phyloP scores from a whole-genome alignment of 1,140 invertebrate genomes.

The Psilanteris sp. region DNA sequence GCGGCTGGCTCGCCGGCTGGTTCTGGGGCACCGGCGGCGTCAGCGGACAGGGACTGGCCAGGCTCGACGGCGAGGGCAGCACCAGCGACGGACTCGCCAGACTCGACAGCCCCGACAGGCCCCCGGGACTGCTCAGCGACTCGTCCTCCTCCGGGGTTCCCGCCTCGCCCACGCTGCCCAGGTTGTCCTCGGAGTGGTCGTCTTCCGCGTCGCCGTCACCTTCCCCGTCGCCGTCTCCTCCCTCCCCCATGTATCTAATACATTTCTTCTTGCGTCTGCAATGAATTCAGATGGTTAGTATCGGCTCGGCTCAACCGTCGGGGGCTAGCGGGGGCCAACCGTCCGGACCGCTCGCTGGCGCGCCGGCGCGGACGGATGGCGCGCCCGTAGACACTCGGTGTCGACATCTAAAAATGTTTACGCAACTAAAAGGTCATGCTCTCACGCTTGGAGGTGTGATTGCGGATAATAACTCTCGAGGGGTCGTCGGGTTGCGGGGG shows the following conservation, averaged over 20 bases:
- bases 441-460: constrained; percentile 69
- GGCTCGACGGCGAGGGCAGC: constrained; percentile 83
- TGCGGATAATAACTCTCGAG: constrained; percentile 51
- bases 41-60: constrained; percentile 83
- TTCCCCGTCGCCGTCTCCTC: constrained; percentile 85
- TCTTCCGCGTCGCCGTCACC: constrained; percentile 83
- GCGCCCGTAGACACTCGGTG: constrained; percentile 10
- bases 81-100: constrained; percentile 87
- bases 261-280: constrained; percentile 99
- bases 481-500: too few relatives aligned
- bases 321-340: neutral
- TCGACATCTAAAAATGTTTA: constrained; percentile 56
- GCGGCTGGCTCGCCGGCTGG: constrained; percentile 2
- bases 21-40: constrained; percentile 76
- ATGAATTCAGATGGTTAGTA: constrained; percentile 66
- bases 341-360: neutral
- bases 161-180: constrained; percentile 88
- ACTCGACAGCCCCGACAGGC: constrained; percentile 87
- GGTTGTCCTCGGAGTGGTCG: constrained; percentile 89
- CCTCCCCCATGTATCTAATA: constrained; percentile 92
- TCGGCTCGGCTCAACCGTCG: neutral
- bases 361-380: constrained; percentile 11
- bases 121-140: constrained; percentile 88
- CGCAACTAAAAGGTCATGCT: constrained; percentile 71
- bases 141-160: constrained; percentile 85